Conservation (phyloP, 2,797 vertebrate species). For the Amblyraja radiata region DNA sequence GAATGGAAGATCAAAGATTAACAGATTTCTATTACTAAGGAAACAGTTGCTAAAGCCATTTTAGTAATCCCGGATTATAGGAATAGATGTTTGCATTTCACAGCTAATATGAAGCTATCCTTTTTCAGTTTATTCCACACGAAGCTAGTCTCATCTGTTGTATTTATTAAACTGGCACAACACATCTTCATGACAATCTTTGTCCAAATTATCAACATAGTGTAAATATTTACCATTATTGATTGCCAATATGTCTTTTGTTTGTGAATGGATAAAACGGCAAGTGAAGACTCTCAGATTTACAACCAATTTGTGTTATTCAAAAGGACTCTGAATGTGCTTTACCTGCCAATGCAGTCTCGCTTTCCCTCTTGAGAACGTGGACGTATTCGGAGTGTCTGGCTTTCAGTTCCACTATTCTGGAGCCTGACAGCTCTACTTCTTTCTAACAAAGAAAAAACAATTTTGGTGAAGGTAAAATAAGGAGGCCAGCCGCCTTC, state of each 20-base stretch:
- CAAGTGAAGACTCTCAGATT: background rate
- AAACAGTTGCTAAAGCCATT: conserved; percentile 8
- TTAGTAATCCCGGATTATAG: background rate
- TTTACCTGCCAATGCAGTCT: conserved; percentile 60
- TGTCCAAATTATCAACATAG: background rate
- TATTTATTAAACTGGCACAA: background rate
- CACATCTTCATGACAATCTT: background rate
- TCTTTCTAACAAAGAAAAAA: conserved; percentile 10
- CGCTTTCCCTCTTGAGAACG: conserved; percentile 51
- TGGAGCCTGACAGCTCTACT: background rate
- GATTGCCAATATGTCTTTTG: background rate
- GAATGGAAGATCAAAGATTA: background rate
- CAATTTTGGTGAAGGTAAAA: too few species aligned
- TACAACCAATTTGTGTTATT: background rate
- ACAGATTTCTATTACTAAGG: conserved; percentile 11
- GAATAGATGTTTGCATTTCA: background rate
- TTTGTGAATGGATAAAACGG: too few species aligned
- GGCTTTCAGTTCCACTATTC: conserved; percentile 56
- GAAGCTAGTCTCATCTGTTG: background rate
- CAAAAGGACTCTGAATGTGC: background rate
- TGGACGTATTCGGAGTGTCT: conserved; percentile 57
- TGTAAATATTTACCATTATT: background rate
- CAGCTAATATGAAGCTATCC: background rate
- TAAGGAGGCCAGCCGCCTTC: too few species aligned
- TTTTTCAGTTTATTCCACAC: background rate